Base-by-base conservation (phyloP, 2,888 invertebrate genomes). In the Horisme vitalbata region DNA sequence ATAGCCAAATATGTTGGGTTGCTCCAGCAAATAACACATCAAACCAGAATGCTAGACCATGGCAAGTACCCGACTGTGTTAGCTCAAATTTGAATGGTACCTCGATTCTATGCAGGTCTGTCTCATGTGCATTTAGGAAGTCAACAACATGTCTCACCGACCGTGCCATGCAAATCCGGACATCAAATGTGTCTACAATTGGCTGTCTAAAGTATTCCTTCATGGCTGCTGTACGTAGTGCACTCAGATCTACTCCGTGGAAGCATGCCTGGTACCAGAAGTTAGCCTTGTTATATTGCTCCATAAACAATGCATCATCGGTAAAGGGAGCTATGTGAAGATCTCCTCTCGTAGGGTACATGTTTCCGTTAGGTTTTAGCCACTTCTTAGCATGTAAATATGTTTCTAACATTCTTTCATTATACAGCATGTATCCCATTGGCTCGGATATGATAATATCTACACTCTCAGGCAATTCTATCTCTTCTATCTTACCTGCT, bases 391-490 rank as follows among this genome's bases (percentile, higher is more conserved):
- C 99, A 90, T 99, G 99, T 51, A 99, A 90, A 89, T 97, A 99
- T 0, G 98, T 98, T 89, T 99, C 99, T 61, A 99, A 91, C 99
- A 99, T 99, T 55, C 99, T 92, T 82, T 99, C 99, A 88, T 99
- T 99, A 82, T 98, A 98, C 44, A 99, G 89, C 99, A 99, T 99
- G 79, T 99, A 99, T n/a, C 99, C 99, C 99, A 99, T 99, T 0
- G 99, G 99, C 86, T 99, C 99, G 1, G 98, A 99, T 61, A 99
- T 97, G 65, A 99, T 99, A 28, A 98, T 94, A 86, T 99, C 99
- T 11, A 99, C 99, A 68, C 92, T 93, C 80, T 99, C 99, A 1
- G 99, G 98, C 54, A 99, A 88, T 61, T 96, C 96, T 30, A 99
- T 96, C 89, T 99, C 99, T 83, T 99, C 99, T 52, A 99, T 97